These are phyloP conservation scores for Paramisgurnus dabryanus DNA, from an alignment of 2,113 vertebrate genomes.

Conservation along the genomic window DNA sequence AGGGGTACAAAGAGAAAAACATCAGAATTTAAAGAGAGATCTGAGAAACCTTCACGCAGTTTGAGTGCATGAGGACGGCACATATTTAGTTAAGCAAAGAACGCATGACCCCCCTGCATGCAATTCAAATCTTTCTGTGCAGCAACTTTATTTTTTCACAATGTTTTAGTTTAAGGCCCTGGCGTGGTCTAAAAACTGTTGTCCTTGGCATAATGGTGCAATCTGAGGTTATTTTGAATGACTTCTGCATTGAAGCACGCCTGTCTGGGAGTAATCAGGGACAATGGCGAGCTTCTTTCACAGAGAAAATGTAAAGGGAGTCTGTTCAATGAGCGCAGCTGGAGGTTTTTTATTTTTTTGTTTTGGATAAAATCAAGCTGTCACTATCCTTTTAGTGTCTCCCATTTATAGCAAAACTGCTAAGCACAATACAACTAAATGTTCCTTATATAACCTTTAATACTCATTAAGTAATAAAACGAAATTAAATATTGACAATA, in stretches of 20 bases:
- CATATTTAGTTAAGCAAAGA: conserved; percentile 53
- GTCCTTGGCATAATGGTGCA: conserved; percentile 64
- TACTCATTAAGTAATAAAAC: conserved; percentile 19
- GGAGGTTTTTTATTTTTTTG: conserved; percentile 53
- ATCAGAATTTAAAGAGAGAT: conserved; percentile 8
- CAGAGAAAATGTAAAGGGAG: conserved; percentile 16
- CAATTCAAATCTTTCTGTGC: conserved; percentile 53
- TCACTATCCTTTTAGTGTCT: conserved; percentile 65
- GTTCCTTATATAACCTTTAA: conserved; percentile 53
- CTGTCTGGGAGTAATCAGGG: conserved; percentile 58
- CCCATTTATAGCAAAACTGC: conserved; percentile 55
- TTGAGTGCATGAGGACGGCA: conserved; percentile 31
- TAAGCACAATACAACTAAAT: conserved; percentile 60
- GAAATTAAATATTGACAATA: too few relatives aligned
- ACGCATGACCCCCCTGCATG: conserved; percentile 53
- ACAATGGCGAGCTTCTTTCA: conserved; percentile 57
- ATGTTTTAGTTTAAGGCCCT: conserved; percentile 54
- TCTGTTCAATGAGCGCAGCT: conserved; percentile 51
- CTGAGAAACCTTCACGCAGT: conserved; percentile 47
- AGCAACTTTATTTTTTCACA: conserved; percentile 42
- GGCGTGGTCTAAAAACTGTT: conserved; percentile 54
- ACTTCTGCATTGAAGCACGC: conserved; percentile 42
- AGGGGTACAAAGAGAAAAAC: background rate
- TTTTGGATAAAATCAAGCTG: conserved; percentile 55
- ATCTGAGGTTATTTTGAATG: conserved; percentile 59